Base-by-base conservation (phyloP, 2,888 invertebrate genomes). In the Emesis furor region DNA sequence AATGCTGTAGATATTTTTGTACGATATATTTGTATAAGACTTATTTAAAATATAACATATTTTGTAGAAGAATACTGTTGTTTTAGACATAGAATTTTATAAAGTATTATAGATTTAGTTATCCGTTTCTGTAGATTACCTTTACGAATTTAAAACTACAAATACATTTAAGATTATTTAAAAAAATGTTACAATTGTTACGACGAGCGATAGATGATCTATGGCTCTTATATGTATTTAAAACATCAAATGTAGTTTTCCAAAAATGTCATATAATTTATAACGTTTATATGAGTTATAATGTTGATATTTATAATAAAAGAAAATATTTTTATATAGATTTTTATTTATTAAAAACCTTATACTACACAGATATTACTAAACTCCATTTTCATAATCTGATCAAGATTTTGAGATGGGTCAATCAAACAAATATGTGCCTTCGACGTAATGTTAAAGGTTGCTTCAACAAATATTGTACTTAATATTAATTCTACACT, bases 281-380 rank as follows among this genome's bases (percentile, higher is more conserved):
- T 51, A 35, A 51, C 42, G 42, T 42, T 51, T 46, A 62, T 30
- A 46, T 42, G 12, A 42, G 42, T 17, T 67, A 65, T 75, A 75
- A 76, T 51, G 51, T 51, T 35, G 67, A 55, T 51, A 69, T 51
- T 35, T 37, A 30, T 35, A 73, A 73, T 73, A 76, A 76, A 76
- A 76, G 68, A 68, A 55, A 69, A 24, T 24, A 46, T 76, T 68
- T 51, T 68, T 76, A 76, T 68, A 55, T 68, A 68, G 67, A 68
- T 72, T 76, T 95, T 95, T 95, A 95, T 96, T 96, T 94, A 95
- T 94, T 96, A 94, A 95, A 76, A 96, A 94, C 95, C 96, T 95
- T 94, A 95, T 94, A 94, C 95, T 96, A 96, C 96, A 95, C 92
- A 94, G 94, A 94, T 93, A 93, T 90, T 92, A 92, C 94, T 94